Evolutionary conservation across 2,888 invertebrate species (phyloP).

Genomic region (Sympetrum striolatum): DNA sequence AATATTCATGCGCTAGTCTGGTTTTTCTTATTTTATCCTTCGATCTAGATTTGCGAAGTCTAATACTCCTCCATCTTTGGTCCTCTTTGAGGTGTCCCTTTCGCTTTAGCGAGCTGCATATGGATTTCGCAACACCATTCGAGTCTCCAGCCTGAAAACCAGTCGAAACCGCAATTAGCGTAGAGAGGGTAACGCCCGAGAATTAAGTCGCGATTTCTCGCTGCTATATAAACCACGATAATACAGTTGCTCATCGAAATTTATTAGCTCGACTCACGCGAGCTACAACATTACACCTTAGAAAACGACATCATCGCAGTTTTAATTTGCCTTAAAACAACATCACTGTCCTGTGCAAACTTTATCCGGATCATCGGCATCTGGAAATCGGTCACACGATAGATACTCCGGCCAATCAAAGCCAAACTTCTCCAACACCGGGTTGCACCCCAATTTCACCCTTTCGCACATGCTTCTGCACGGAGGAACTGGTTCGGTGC

Average conservation of each 20-base stretch:
- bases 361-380: background rate
- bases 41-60: no score
- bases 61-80: no score
- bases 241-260: background rate
- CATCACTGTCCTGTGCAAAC: background rate
- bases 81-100: no score
- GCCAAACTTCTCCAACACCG: background rate
- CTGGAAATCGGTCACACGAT: background rate
- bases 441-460: background rate
- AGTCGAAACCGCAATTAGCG: background rate
- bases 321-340: background rate
- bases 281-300: background rate
- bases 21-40: no score
- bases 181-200: background rate
- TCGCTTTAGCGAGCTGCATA: no score
- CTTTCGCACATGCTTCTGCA: background rate
- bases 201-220: background rate
- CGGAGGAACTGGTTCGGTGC: background rate
- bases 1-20: no score
- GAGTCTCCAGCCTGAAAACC: background rate
- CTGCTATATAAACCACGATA: no score
- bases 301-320: background rate
- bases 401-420: background rate
- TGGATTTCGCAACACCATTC: background rate
- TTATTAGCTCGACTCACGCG: background rate